Evolutionary conservation across 2,797 vertebrate species (phyloP).

Genomic region (Lepus townsendii): DNA sequence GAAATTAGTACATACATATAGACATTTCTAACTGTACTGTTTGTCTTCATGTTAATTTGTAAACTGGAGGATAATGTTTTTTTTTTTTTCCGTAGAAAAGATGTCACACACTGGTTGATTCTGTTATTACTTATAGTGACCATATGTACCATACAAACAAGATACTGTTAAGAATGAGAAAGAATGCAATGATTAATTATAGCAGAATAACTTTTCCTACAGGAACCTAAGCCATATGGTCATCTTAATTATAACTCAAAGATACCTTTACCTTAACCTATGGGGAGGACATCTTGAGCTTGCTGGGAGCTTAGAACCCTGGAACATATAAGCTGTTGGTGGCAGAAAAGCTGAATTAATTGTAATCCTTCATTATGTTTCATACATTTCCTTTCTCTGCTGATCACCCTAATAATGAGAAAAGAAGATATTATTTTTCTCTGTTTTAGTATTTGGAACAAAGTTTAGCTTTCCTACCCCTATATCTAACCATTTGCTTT

Average conservation of each 20-base stretch:
- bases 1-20: background rate
- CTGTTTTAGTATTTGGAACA: background rate
- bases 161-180: constrained; percentile 17
- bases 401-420: background rate
- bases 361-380: background rate
- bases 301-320: background rate
- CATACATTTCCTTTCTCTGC: background rate
- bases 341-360: background rate
- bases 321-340: background rate
- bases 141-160: background rate
- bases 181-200: background rate
- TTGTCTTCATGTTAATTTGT: constrained; percentile 14
- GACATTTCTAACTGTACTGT: background rate
- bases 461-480: background rate
- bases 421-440: background rate
- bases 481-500: background rate
- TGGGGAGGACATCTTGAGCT: background rate
- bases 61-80: background rate
- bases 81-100: background rate
- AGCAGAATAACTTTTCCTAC: background rate
- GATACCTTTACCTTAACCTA: background rate
- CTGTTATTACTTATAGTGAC: background rate
- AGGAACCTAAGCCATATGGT: background rate
- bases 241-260: background rate
- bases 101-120: background rate